Conservation (phyloP, 2,113 vertebrate species). For the Tinamus guttatus region DNA sequence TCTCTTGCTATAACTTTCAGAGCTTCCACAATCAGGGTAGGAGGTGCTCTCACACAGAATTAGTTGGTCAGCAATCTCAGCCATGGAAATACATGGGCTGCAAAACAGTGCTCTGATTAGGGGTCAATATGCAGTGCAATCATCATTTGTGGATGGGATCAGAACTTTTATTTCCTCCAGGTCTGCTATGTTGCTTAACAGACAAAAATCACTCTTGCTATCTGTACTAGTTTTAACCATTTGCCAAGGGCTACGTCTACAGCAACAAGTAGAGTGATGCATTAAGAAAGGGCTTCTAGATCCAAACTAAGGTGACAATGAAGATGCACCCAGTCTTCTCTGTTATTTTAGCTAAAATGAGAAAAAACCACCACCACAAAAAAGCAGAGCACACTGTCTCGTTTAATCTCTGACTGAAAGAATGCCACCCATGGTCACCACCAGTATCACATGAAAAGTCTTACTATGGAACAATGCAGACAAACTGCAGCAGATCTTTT, state of each 20-base stretch:
- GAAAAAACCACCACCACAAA: not conserved
- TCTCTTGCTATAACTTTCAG: not conserved
- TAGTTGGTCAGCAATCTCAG: not conserved
- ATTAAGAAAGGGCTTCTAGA: not conserved
- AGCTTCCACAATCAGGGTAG: not conserved
- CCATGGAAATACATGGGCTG: not conserved
- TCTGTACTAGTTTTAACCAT: not conserved
- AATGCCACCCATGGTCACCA: not conserved
- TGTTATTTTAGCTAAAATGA: not conserved
- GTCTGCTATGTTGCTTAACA: not conserved
- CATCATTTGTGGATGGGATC: not conserved
- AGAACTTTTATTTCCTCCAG: not conserved
- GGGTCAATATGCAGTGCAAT: not conserved
- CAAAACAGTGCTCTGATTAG: not conserved
- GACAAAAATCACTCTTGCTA: not conserved
- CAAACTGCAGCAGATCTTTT: not conserved
- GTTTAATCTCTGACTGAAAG: not conserved
- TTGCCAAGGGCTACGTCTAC: not conserved
- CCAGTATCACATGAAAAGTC: not conserved
- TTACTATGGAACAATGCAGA: not conserved
- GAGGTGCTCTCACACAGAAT: not conserved
- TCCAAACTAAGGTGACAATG: not conserved
- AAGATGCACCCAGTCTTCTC: not conserved
- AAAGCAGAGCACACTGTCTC: fast-evolving
- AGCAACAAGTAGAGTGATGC: not conserved